A percentile compares a stretch with the other conserved stretches of the same genome.
phyloP scores from a whole-genome alignment of 2,888 invertebrate species.

The Stegophylla sp. region DNA sequence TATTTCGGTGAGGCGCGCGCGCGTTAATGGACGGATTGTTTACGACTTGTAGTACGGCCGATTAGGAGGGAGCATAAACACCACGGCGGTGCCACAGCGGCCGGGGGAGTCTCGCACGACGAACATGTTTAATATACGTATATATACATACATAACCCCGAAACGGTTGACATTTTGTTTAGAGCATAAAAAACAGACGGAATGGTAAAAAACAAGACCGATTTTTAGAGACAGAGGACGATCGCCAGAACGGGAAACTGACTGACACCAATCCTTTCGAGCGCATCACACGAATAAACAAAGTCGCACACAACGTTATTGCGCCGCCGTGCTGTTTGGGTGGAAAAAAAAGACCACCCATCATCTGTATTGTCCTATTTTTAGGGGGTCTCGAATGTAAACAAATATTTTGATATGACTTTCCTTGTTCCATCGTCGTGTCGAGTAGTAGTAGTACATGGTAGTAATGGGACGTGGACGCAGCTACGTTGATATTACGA shows the following conservation, averaged over 20 bases:
- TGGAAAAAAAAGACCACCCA: conserved; percentile 45
- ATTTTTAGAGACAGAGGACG: conserved; percentile 50
- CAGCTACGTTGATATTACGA: conserved; percentile 5
- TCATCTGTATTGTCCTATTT: conserved; percentile 44
- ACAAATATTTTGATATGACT: conserved; percentile 56
- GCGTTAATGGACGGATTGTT: conserved; percentile 54
- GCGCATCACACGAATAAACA: conserved; percentile 51
- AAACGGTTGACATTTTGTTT: conserved; percentile 58
- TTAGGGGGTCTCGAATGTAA: conserved; percentile 40
- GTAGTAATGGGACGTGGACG: neutral
- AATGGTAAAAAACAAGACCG: neutral
- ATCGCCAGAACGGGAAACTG: conserved; percentile 55
- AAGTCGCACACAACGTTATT: conserved; percentile 52
- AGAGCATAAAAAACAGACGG: conserved; percentile 56
- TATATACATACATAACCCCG: conserved; percentile 37
- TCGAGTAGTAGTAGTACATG: no score
- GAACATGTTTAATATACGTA: conserved; percentile 39
- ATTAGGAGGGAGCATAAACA: conserved; percentile 37
- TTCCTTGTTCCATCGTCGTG: conserved; percentile 16
- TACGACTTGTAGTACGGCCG: conserved; percentile 33
- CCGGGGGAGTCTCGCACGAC: conserved; percentile 27
- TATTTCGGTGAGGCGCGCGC: conserved; percentile 41
- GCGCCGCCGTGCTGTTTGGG: conserved; percentile 34
- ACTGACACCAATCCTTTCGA: conserved; percentile 47
- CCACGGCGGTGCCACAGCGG: conserved; percentile 7